Percentiles rank a stretch among this genome's conserved stretches.
phyloP scores from a whole-genome alignment of 2,797 vertebrate genomes.

The Bradypodion ventrale region DNA sequence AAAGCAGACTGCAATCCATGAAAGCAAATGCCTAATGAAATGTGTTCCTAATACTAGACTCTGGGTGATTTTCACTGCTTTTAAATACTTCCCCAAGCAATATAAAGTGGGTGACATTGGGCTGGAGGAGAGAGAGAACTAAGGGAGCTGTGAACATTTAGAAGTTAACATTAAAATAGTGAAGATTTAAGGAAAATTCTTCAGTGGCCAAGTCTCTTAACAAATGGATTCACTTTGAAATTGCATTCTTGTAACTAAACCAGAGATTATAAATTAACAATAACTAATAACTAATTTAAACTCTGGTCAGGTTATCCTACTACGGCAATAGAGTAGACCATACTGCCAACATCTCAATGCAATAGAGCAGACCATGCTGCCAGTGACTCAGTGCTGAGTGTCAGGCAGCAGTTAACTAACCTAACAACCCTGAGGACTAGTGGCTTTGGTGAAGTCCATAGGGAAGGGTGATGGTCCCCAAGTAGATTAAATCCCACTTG shows the following conservation, averaged over 20 bases:
- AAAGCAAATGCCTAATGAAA: too few relatives aligned
- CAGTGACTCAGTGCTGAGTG: too few relatives aligned
- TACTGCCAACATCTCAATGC: too few relatives aligned
- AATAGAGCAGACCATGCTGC: too few relatives aligned
- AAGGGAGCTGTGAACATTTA: slow-evolving; percentile 15
- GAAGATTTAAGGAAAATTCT: not conserved
- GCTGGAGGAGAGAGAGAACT: slow-evolving; percentile 31
- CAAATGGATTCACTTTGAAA: not conserved
- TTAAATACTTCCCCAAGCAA: slow-evolving; percentile 17
- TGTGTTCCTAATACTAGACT: not conserved
- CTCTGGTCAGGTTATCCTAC: too few relatives aligned
- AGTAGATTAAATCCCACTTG: too few relatives aligned
- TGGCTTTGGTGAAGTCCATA: too few relatives aligned
- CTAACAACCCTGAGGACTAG: too few relatives aligned
- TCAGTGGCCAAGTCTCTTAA: not conserved
- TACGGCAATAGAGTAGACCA: too few relatives aligned
- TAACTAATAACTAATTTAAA: not conserved
- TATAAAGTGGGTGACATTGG: slow-evolving; percentile 14
- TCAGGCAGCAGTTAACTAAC: too few relatives aligned
- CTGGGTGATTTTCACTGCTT: not conserved
- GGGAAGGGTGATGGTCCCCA: too few relatives aligned
- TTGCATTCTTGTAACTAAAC: not conserved
- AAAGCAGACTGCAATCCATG: too few relatives aligned
- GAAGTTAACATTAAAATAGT: not conserved
- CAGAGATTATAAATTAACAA: not conserved